Evolutionary conservation across 1,140 invertebrate genomes (phyloP), one percentile per base, ranked within the genome.

Genomic region (Tetramorium parvispinum): DNA sequence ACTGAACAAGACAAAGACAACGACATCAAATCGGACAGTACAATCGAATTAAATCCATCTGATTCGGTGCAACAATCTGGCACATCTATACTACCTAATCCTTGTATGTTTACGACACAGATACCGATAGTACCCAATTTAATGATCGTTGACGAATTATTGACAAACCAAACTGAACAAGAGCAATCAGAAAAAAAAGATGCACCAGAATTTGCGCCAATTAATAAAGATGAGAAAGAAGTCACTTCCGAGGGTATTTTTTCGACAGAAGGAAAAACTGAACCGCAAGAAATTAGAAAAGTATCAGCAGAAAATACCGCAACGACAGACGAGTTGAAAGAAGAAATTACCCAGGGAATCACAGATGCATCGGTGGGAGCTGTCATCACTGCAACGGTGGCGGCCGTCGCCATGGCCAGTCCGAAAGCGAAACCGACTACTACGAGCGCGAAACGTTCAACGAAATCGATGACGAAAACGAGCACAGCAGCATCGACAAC

Each of bases 371-470:
- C 88, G 2, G 81, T 86, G 5, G 91, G 85, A 21, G 85, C 37
- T 11, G 91, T 68, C 86, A 92, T 87, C 46, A 92, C 85, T 18
- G 78, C 85, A 10, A 89, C 87, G 5, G 78, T 46, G 5, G 91
- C 78, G 86, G 94, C 85, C 46, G 93, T 89, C 79, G 49, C 83
- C 16, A 90, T 88, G 37, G 10, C 78, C 0, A 87, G 91, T 65
- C 8, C 91, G 0, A 65, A 86, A 0, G 87, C 93, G 18, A 94
- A 93, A 63, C 21, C 93, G 18, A 75, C 88, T 4, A 92, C 92
- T 11, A 87, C 21, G 16, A 46, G 5, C n/a, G 46, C 79, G 18
- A 82, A 83, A 49, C 68, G 68, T 59, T 8, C 53, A 73, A 83
- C 53, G 18, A 85, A 83, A 59, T 32, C 24, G 3, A 18, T 24